These are phyloP conservation scores for Lithophane leautieri DNA, from an alignment of 2,888 invertebrate genomes.

Conservation along the genomic window DNA sequence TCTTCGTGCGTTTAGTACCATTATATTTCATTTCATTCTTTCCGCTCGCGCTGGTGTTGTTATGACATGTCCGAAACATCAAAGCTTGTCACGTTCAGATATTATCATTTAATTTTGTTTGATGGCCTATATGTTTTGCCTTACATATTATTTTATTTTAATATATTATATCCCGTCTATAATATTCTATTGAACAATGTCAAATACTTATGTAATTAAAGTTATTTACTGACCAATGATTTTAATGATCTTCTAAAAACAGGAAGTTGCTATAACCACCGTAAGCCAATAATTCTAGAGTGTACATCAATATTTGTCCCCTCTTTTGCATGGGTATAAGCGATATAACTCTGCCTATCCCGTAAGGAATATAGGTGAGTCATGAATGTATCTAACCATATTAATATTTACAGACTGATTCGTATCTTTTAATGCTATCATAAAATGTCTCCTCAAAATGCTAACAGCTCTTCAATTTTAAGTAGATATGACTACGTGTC, in stretches of 20 bases:
- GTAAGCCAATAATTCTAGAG: neutral
- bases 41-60: slow-evolving; percentile 26
- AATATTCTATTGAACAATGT: neutral
- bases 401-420: slow-evolving; percentile 18
- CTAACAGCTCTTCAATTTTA: slow-evolving; percentile 51
- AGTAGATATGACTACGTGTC: slow-evolving; percentile 48
- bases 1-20: slow-evolving; percentile 42
- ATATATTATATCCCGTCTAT: neutral
- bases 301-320: neutral
- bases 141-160: neutral
- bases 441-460: slow-evolving; percentile 45
- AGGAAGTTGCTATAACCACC: neutral
- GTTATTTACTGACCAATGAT: neutral
- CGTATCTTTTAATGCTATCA: slow-evolving; percentile 21
- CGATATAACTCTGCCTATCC: neutral
- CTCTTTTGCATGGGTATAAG: neutral
- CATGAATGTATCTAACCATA: neutral
- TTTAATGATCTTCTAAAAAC: neutral
- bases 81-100: slow-evolving; percentile 43
- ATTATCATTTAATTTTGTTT: slow-evolving; percentile 47
- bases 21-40: slow-evolving; percentile 54
- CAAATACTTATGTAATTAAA: neutral
- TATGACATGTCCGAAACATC: slow-evolving; percentile 45
- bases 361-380: neutral
- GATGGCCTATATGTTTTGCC: slow-evolving; percentile 11